Evolutionary conservation across 35 echinoderm and acorn worm genomes (phyloP), one percentile per base, ranked within the genome.

Genomic region (Acanthaster planci): DNA sequence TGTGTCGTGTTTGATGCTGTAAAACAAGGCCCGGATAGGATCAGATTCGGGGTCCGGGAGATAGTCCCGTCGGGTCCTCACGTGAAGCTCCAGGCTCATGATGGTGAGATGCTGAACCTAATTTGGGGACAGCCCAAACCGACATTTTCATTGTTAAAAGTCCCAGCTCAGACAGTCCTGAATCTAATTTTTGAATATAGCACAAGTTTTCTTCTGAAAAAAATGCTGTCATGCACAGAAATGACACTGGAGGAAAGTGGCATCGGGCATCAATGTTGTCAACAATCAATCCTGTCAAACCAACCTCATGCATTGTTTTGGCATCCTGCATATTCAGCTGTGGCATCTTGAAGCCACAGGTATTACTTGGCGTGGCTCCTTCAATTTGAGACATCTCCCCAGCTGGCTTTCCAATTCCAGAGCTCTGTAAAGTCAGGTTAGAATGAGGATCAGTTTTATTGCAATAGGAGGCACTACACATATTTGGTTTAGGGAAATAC

Each of bases 251-350:
- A n/a, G n/a, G n/a, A n/a, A n/a, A n/a, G n/a, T n/a, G n/a, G n/a
- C n/a, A n/a, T n/a, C n/a, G n/a, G n/a, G n/a, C n/a, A n/a, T n/a
- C n/a, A n/a, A n/a, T n/a, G n/a, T n/a, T n/a, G 42, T 47, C 42
- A 4, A 47, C 12, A 4, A 47, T 47, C 12, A 4, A 47, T 47
- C 4, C 4, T 47, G 42, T 6, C 12, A 4, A 47, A 12, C 42
- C 42, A 47, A 98, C 95, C 92, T 93, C 95, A 89, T 98, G 91
- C 0, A 91, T 51, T 29, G 95, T 88, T 76, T 98, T 98, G 78
- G 95, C 95, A 87, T 98, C 89, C 82, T 98, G 90, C 19, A 94
- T 27, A 37, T 98, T 98, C 6, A 79, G 84, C 29, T 93, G 88
- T 57, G 88, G 91, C 30, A 86, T 76, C 86, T 91, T 93, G 82